Conservation (phyloP, 2,797 vertebrate species). For the Syngnathus rostellatus region DNA sequence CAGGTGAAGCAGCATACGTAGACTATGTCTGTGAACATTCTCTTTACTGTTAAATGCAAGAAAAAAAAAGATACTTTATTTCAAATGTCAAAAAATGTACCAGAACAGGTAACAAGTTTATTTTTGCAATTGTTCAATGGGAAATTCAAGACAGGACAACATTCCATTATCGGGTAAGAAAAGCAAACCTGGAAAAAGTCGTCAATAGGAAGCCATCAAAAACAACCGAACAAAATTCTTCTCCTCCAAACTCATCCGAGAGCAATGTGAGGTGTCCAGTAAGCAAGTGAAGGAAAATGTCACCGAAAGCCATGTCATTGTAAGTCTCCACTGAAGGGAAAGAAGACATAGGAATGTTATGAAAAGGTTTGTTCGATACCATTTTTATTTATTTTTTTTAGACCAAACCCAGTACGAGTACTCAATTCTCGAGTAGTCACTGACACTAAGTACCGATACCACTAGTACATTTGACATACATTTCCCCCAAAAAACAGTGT, state of each 20-base stretch:
- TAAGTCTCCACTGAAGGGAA: slow-evolving; percentile 81
- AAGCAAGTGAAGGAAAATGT: slow-evolving; percentile 93
- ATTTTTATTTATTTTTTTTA: no score
- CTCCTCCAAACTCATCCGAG: slow-evolving; percentile 84
- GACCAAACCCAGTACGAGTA: no score
- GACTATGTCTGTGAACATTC: slow-evolving; percentile 87
- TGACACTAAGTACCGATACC: no score
- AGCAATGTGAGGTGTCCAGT: slow-evolving; percentile 87
- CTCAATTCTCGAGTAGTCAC: no score
- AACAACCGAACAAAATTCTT: slow-evolving; percentile 86
- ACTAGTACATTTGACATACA: no score
- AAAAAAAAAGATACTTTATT: background rate
- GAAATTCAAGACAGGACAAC: background rate
- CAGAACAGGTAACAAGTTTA: background rate
- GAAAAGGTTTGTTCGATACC: no score
- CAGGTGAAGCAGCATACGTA: slow-evolving; percentile 88
- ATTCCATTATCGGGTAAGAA: background rate
- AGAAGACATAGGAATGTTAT: background rate
- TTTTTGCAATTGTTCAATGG: background rate
- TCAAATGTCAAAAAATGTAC: background rate
- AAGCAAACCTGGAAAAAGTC: slow-evolving; percentile 79
- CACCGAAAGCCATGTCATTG: slow-evolving; percentile 87
- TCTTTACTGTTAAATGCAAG: slow-evolving; percentile 76
- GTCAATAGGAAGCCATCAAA: slow-evolving; percentile 91
- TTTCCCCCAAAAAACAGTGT: no score